Evolutionary conservation across 2,797 vertebrate species (phyloP), one percentile per base, ranked within the genome.

Genomic region (Caiman crocodilus): DNA sequence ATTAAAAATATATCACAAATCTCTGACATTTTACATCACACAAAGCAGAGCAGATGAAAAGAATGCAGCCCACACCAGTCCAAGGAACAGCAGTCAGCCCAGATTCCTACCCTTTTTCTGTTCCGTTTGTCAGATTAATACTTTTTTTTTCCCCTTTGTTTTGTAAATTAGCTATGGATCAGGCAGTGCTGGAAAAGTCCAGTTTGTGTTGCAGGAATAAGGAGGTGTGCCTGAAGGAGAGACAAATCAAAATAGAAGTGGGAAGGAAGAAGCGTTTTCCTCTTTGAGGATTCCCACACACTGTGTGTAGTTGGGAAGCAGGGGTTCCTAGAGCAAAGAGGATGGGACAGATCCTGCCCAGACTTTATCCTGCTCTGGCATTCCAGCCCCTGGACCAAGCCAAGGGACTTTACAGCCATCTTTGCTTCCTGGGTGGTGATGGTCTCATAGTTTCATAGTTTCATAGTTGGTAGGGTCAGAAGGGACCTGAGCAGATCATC

Each of bases 271-370:
- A 6, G 5, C 18, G 14, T 12, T 20, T 7, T 14, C 20, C 10
- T 78, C 23, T 7, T 20, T 10, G 9, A 60, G 30, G 58, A 61
- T 23, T 35, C 76, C 28, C 30, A 10, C 7, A 14, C 25, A 16
- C 15, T 35, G 30, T 50, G 35, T 75, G 15, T 10, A 25, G 58
- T 10, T 10, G 42, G 7, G 30, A 0, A 35, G 56, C 42, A 17
- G 56, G 2, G 5, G 3, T 18, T 64, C 74, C n/a, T 0, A 0
- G 21, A 4, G 21, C 3, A 26, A 78, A 13, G 81, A n/a, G 74
- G 28, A 75, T 58, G 20, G 17, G 69, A 11, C n/a, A 83, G 61
- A 86, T 35, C 42, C n/a, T 76, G 12, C 58, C 61, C 55, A 11
- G 25, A 21, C 35, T 80, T 35, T 26, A 50, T 21, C 23, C 14